Evolutionary conservation across 2,888 invertebrate genomes (phyloP).

Genomic region (Drosophila niveifrons): DNA sequence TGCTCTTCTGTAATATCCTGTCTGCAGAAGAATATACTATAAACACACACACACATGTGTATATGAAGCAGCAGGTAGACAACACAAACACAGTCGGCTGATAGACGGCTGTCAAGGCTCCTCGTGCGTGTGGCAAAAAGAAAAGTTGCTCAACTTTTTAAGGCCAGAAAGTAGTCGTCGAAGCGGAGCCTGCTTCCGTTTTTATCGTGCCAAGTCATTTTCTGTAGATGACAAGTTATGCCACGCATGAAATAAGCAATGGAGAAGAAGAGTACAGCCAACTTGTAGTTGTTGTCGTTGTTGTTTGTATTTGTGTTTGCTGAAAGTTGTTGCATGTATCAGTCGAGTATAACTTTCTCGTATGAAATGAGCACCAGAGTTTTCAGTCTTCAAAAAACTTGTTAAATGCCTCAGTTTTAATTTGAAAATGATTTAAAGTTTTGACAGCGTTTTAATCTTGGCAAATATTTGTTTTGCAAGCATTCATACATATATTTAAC

Average conservation of each 20-base stretch:
- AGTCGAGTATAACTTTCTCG: constrained; percentile 13
- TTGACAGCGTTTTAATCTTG: neutral
- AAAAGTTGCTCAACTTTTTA: constrained; percentile 57
- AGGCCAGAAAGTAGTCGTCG: constrained; percentile 10
- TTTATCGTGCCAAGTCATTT: constrained; percentile 47
- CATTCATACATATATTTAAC: no score
- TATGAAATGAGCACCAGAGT: constrained; percentile 18
- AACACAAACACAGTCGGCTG: constrained; percentile 23
- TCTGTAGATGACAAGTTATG: constrained; percentile 73
- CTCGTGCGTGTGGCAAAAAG: constrained; percentile 35
- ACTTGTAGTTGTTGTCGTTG: constrained; percentile 24
- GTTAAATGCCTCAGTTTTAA: constrained; percentile 25
- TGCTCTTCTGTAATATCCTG: constrained; percentile 9
- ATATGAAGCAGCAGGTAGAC: constrained; percentile 22
- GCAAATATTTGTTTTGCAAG: neutral
- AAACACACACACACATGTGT: neutral
- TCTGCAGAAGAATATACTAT: neutral
- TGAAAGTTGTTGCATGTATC: constrained; percentile 39
- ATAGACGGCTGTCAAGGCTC: constrained; percentile 48
- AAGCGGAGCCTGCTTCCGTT: constrained; percentile 2
- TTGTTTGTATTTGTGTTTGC: constrained; percentile 36
- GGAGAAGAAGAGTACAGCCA: constrained; percentile 15
- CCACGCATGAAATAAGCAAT: constrained; percentile 43
- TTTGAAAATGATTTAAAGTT: constrained; percentile 3
- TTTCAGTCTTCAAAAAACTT: constrained; percentile 16